Base-by-base conservation (phyloP, 2,797 vertebrate species). In the Monodelphis domestica region DNA sequence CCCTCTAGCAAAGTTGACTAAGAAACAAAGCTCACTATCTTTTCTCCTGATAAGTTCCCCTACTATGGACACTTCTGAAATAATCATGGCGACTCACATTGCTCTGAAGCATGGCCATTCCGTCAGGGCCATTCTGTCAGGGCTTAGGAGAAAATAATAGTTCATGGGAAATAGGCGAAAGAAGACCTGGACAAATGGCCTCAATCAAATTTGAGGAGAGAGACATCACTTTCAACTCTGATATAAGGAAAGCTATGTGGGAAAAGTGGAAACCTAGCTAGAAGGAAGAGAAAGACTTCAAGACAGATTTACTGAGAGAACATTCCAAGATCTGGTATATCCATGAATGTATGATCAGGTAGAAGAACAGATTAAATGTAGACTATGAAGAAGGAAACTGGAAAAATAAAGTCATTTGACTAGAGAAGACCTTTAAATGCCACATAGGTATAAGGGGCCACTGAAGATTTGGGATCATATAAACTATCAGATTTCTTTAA, bases 11-110 rank as follows among this genome's bases (percentile, higher is more conserved):
- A 84, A 26, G 10, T 15, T 45, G 21, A 70, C 33, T 17, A 70
- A 70, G 7, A 15, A 14, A 94, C 1, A 93, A 94, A 52, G 2
- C 5, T 53, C 84, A 87, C 57, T 29, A 45, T 88, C 89, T 94
- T 89, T 70, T 5, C 14, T 51, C 26, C 24, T 51, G 53, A 87
- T 87, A 92, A 33, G 84, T 97, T 92, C 92, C 87, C 78, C 54
- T 95, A 91, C 10, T 94, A 92, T 94, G 96, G 93, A 89, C 14
- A 94, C 29, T 87, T 95, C 56, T 33, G 87, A 88, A 93, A 94
- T 92, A 93, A 91, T 78, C 29, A 94, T 54, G 93, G 96, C 89
- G 92, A 53, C 63, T 95, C 94, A 94, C n/a, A 95, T 94, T 95
- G 92, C 96, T 52, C 90, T 57, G 21, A 94, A 63, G 30, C 9